Evolutionary conservation across 2,888 invertebrate genomes (phyloP), one percentile per base, ranked within the genome.

Genomic region (Branchipolynoe longqiensis): DNA sequence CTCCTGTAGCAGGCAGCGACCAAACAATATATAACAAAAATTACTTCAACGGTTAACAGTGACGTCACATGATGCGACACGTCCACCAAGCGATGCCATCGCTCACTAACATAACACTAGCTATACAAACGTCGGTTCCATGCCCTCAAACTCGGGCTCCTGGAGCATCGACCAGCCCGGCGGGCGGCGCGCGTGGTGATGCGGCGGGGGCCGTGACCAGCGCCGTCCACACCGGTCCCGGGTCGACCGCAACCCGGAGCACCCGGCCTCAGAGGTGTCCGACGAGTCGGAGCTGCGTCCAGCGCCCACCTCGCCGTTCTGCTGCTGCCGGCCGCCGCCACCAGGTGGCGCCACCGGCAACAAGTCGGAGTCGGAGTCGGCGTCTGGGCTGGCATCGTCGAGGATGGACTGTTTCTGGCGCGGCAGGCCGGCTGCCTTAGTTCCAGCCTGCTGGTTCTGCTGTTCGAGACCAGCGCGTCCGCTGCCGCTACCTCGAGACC

Each of bases 61-160:
- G n/a, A n/a, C n/a, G n/a, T n/a, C n/a, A n/a, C n/a, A n/a, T n/a
- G n/a, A n/a, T n/a, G n/a, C n/a, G n/a, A n/a, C n/a, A n/a, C n/a
- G n/a, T n/a, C n/a, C n/a, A n/a, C n/a, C n/a, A n/a, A n/a, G n/a
- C n/a, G n/a, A n/a, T n/a, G n/a, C n/a, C n/a, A n/a, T n/a, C n/a
- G n/a, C n/a, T n/a, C n/a, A n/a, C n/a, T n/a, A n/a, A n/a, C n/a
- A n/a, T n/a, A n/a, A n/a, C n/a, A n/a, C n/a, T 62, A 62, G 48
- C 78, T 78, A 78, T 78, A 78, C 78, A n/a, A 48, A 78, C n/a
- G 78, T 78, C 1, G 78, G 78, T 48, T 78, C 48, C 78, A 78
- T 78, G 78, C 78, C 78, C 31, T 78, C 78, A 78, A 78, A 78
- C 28, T 78, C 78, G 31, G 78, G 78, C 48, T 78, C 78, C 78